Base-by-base conservation (phyloP, 2,113 vertebrate species). In the Sinocyclocheilus maitianheensis region DNA sequence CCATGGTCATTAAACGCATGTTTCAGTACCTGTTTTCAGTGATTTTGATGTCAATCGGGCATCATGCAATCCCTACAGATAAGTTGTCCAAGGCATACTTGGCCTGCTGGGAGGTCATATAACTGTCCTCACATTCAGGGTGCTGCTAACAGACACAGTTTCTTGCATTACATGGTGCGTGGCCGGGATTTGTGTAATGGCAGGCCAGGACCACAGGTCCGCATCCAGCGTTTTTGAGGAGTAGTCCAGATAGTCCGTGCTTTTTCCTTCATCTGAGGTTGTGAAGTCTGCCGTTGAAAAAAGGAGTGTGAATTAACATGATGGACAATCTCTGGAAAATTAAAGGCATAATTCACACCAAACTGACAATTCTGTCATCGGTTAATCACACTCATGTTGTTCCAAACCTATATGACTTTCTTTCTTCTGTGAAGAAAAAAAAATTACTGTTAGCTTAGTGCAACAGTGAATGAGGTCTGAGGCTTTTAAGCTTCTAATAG, bases 231-330 rank as follows among this genome's bases (percentile, higher is more conserved):
- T 85, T 90, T 93, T 88, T 91, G 87, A 0, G 89, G 90, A 53
- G 93, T 91, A 72, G 92, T 93, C 94, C 94, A 95, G 83, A 95
- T 85, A 0, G 85, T 90, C 60, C 89, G 87, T 65, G 88, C 87
- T 87, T 94, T 90, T 90, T 91, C 11, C 91, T 94, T 74, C 43
- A 14, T 77, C 51, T 78, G 46, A 46, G 80, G 79, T 75, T 89
- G 91, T 75, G 94, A 89, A 3, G 90, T 90, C 95, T 96, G 91
- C 65, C 26, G n/a, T 72, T 83, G 26, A 53, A 10, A 53, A 71
- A 72, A 80, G 40, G 43, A 48, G 79, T 81, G 62, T 48, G 26
- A 81, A 81, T 81, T 81, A 67, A 81, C 43, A 81, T 22, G 40
- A 65, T 48, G n/a, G 78, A 26, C 3, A 65, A n/a, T 65, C 7